Evolutionary conservation across 1,140 invertebrate species (phyloP).

Genomic region (Caenorhabditis remanei): DNA sequence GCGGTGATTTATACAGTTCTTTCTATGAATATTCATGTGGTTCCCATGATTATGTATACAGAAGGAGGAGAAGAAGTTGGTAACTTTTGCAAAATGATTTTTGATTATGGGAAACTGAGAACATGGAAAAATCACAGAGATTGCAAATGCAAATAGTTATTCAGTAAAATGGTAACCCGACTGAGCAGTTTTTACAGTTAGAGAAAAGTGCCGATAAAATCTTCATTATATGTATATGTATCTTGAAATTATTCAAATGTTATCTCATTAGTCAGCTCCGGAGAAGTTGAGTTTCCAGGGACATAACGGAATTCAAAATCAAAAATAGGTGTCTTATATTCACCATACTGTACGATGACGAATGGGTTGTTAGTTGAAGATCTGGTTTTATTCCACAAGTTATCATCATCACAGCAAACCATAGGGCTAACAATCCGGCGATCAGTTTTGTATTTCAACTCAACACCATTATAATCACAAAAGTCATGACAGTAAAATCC

Average conservation of each 20-base stretch:
- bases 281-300: slow-evolving; percentile 5
- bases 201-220: too few species aligned
- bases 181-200: background rate
- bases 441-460: slow-evolving; percentile 33
- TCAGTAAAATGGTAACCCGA: too few species aligned
- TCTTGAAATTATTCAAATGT: too few species aligned
- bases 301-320: slow-evolving; percentile 4
- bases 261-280: too few species aligned
- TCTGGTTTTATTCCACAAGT: slow-evolving; percentile 33
- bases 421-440: slow-evolving; percentile 2
- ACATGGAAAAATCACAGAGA: background rate
- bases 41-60: slow-evolving; percentile 20
- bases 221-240: too few species aligned
- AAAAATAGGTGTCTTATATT: background rate
- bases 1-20: too few species aligned
- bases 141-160: too few species aligned
- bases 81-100: background rate
- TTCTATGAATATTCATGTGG: background rate
- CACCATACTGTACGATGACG: slow-evolving; percentile 11
- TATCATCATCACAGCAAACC: slow-evolving; percentile 22
- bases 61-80: background rate
- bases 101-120: background rate
- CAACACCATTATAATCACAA: slow-evolving; percentile 22
- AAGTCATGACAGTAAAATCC: slow-evolving; percentile 16
- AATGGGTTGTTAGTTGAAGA: slow-evolving; percentile 18